Conservation (phyloP, 37 sponge, comb jelly and placozoan genomes). For the Oopsacas minuta region DNA sequence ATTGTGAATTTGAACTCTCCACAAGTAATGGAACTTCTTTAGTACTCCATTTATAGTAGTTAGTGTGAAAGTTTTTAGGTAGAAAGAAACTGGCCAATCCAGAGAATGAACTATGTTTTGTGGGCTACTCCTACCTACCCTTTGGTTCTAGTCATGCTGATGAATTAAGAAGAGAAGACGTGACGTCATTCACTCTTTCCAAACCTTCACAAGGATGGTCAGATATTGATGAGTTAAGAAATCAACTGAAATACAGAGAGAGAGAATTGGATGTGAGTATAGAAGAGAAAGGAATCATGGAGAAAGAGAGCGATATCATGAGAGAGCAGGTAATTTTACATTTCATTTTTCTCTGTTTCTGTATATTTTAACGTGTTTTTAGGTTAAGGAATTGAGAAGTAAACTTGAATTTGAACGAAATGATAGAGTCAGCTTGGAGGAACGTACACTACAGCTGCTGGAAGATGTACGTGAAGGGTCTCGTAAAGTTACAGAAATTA, state of each 20-base stretch:
- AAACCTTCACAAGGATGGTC: background rate
- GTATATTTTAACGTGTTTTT: background rate
- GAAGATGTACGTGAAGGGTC: constrained; percentile 46
- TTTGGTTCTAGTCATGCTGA: background rate
- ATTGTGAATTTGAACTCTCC: background rate
- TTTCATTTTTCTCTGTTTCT: too few species aligned
- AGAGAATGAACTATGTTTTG: background rate
- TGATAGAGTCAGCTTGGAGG: constrained; percentile 32
- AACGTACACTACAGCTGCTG: constrained; percentile 43
- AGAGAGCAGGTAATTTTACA: background rate
- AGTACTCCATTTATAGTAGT: background rate
- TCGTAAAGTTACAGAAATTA: constrained; percentile 25
- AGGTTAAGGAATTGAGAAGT: constrained; percentile 44
- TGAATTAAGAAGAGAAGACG: background rate
- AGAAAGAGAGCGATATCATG: background rate
- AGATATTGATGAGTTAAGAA: background rate
- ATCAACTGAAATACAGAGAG: background rate
- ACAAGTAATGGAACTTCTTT: too few species aligned
- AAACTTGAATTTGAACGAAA: constrained; percentile 45
- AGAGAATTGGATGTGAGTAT: background rate
- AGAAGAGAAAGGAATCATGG: background rate
- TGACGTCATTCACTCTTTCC: background rate
- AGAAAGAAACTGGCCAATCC: background rate
- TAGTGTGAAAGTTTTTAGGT: background rate
- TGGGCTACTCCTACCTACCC: background rate